These are phyloP conservation scores for Crambe crambe DNA, from an alignment of 37 sponge, comb jelly and placozoan genomes.

Conservation along the genomic window DNA sequence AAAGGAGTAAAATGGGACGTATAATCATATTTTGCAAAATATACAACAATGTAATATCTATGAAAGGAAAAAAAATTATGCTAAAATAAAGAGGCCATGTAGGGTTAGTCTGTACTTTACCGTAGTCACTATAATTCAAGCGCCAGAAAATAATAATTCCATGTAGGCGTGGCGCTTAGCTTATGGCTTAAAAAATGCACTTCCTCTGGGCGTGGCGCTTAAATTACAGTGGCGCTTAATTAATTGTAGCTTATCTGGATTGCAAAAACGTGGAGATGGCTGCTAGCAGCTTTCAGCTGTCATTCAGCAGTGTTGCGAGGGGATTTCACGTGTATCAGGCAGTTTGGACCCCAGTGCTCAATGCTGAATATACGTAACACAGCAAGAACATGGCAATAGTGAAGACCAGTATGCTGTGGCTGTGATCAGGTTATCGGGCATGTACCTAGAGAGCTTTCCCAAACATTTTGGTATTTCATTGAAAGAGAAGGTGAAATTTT, in stretches of 20 bases:
- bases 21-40: too few relatives aligned
- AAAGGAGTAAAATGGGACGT: too few relatives aligned
- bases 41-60: too few relatives aligned
- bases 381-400: not conserved
- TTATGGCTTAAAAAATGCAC: not conserved
- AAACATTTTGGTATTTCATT: conserved; percentile 6
- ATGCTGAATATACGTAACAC: not conserved
- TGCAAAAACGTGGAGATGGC: not conserved
- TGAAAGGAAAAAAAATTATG: too few relatives aligned
- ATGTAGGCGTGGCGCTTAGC: not conserved
- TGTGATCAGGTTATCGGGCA: conserved; percentile 23
- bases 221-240: not conserved
- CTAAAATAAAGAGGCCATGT: too few relatives aligned
- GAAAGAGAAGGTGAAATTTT: conserved; percentile 2
- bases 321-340: not conserved
- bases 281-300: not conserved
- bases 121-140: not conserved
- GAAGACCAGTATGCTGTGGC: not conserved
- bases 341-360: not conserved
- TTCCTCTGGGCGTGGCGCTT: not conserved
- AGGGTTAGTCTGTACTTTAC: too few relatives aligned
- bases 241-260: not conserved
- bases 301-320: not conserved
- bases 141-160: not conserved
- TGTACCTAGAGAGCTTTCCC: conserved; percentile 27